Base-by-base conservation (phyloP, 2,888 invertebrate genomes). In the Ophraella communa region DNA sequence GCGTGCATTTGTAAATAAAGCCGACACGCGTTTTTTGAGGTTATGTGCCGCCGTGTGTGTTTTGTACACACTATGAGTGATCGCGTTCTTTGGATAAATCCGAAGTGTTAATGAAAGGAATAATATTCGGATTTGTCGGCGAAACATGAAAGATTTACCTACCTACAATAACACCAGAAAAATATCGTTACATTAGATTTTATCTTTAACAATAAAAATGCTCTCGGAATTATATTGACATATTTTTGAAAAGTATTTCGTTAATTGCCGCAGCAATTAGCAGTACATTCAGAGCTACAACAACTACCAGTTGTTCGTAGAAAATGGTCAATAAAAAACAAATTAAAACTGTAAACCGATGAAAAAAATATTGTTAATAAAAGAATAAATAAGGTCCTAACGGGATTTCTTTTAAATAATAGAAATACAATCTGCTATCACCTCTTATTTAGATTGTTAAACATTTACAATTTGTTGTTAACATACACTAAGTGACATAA, bases 61-160 rank as follows among this genome's bases (percentile, higher is more conserved):
- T 53, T 57, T 67, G 65, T 68, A 68, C 63, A 72, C 71, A 71
- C n/a, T 61, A 63, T 17, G 65, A 73, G 68, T 74, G 74, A 73
- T 74, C 75, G 74, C 71, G 73, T 75, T 74, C 73, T 72, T 72
- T 71, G 65, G 51, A 44, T 33, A 14, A 17, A 67, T 61, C 66
- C 60, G 49, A 72, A 68, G 76, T 75, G 76, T 71, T 75, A 76
- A 76, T 74, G 74, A 75, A 71, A 75, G 74, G 73, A 73, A 73
- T 71, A 73, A 76, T 35, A 65, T 69, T 69, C 63, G 62, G 60
- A 58, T 56, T 21, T 51, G 64, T 62, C 73, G 73, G 73, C 64
- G n/a, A 47, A 65, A 69, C 64, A 64, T 68, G 55, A 72, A 73
- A 73, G 66, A 54, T 52, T 18, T 55, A 58, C 49, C n/a, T n/a